phyloP scores from a whole-genome alignment of 2,797 vertebrate genomes.

The Esox masquinongy region DNA sequence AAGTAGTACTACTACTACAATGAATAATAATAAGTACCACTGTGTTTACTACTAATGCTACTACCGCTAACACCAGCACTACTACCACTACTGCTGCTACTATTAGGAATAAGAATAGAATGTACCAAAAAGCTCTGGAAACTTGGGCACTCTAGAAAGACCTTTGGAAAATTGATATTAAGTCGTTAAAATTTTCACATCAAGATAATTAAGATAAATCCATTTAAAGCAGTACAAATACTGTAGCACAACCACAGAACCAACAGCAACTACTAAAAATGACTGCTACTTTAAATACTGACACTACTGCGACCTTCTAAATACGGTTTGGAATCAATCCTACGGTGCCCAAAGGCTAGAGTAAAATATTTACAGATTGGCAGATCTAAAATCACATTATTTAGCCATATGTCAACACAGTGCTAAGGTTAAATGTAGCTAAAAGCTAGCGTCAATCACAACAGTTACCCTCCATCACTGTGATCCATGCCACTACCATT shows the following conservation, averaged over 20 bases:
- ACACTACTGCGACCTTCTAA: constrained; percentile 26
- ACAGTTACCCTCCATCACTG: constrained; percentile 77
- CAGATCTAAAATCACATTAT: constrained; percentile 27
- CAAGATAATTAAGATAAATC: neutral
- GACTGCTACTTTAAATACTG: constrained; percentile 30
- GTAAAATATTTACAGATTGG: constrained; percentile 15
- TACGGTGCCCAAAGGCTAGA: constrained; percentile 32
- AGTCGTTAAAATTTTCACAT: constrained; percentile 41
- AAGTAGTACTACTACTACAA: neutral
- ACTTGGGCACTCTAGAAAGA: constrained; percentile 71
- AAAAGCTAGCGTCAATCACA: constrained; percentile 44
- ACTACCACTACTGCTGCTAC: constrained; percentile 2
- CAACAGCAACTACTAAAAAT: constrained; percentile 41
- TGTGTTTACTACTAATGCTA: neutral
- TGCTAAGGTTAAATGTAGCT: constrained; percentile 48
- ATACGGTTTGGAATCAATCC: constrained; percentile 41
- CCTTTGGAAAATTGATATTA: constrained; percentile 57
- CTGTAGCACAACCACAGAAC: constrained; percentile 11
- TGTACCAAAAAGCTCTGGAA: constrained; percentile 75
- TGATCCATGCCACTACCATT: constrained; percentile 78
- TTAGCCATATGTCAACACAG: constrained; percentile 27
- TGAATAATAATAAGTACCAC: neutral
- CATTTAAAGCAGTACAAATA: neutral
- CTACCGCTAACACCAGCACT: neutral
- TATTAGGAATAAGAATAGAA: constrained; percentile 15